phyloP scores from a whole-genome alignment of 2,113 vertebrate genomes.

The Nothobranchius furzeri region DNA sequence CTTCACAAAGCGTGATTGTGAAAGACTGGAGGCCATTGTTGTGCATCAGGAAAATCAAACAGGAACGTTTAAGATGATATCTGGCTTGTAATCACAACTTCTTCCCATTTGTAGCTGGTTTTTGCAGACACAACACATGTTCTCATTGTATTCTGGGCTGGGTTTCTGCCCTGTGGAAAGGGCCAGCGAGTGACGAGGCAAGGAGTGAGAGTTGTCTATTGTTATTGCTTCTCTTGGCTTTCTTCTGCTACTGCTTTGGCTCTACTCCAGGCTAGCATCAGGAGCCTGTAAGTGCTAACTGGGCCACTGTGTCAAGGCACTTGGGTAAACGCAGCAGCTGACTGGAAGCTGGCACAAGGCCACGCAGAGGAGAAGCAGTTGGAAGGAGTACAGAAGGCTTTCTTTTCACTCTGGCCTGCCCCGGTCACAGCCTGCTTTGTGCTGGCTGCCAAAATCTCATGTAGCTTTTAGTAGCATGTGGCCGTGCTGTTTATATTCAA shows the following conservation, averaged over 20 bases:
- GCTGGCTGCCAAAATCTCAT: slow-evolving; percentile 56
- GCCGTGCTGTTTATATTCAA: slow-evolving; percentile 54
- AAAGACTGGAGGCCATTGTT: background rate
- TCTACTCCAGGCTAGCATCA: slow-evolving; percentile 62
- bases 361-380: slow-evolving; percentile 42
- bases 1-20: no score
- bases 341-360: slow-evolving; percentile 60
- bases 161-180: slow-evolving; percentile 11
- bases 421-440: slow-evolving; percentile 30
- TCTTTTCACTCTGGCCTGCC: slow-evolving; percentile 39
- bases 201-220: slow-evolving; percentile 54
- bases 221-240: slow-evolving; percentile 56
- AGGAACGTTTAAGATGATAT: slow-evolving; percentile 4
- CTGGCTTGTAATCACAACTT: background rate
- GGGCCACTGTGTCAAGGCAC: slow-evolving; percentile 73
- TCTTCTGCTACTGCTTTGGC: slow-evolving; percentile 58
- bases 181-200: slow-evolving; percentile 2
- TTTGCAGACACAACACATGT: background rate
- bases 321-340: slow-evolving; percentile 68
- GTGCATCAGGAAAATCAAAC: background rate
- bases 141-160: background rate
- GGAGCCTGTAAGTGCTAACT: slow-evolving; percentile 63
- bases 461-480: slow-evolving; percentile 59
- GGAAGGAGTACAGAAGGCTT: slow-evolving; percentile 44
- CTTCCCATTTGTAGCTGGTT: background rate